Base-by-base conservation (phyloP, 64 coral and sea anemone species). In the Montipora foliosa region DNA sequence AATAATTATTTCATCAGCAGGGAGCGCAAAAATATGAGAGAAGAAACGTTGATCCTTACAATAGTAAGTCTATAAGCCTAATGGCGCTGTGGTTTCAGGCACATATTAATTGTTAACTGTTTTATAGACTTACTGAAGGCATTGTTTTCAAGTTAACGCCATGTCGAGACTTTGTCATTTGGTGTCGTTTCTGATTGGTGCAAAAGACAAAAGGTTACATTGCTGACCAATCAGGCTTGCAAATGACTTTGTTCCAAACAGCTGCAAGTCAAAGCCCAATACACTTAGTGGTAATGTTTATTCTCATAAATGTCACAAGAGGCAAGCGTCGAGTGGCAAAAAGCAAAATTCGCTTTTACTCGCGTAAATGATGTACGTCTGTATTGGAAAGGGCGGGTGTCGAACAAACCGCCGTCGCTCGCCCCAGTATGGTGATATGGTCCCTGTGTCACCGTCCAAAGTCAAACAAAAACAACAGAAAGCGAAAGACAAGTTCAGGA, bases 401-500 rank as follows among this genome's bases (percentile, higher is more conserved):
- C 73, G 89, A 29, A n/a, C 89, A 59, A 87, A 83, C 83, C 76
- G 89, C 2, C 94, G 88, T 78, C 89, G 85, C 44, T 92, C 76
- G 84, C 86, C 96, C 96, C 93, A 97, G 84, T 97, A 97, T 67
- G 57, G 72, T 20, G 96, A 97, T 57, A 97, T 97, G 79, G 87
- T 95, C 13, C 96, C 96, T 53, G 91, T 97, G 85, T 97, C 96
- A 78, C 96, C 96, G 13, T 94, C 96, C 2, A 97, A 97, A 97
- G 75, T 97, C 52, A 83, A 93, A 29, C 95, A 81, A 74, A 94
- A 72, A 19, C 78, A 61, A 17, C 21, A 21, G 2, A 93, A 94
- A 96, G 73, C 13, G 52, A 95, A 76, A 81, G 91, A 90, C 83
- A 90, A 59, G 50, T 85, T 77, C 20, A 90, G 25, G 17, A 80